A percentile compares a stretch with the other conserved stretches of the same genome.
Evolutionary conservation across 2,797 vertebrate genomes (phyloP).

Genomic region (Aeoliscus strigatus): DNA sequence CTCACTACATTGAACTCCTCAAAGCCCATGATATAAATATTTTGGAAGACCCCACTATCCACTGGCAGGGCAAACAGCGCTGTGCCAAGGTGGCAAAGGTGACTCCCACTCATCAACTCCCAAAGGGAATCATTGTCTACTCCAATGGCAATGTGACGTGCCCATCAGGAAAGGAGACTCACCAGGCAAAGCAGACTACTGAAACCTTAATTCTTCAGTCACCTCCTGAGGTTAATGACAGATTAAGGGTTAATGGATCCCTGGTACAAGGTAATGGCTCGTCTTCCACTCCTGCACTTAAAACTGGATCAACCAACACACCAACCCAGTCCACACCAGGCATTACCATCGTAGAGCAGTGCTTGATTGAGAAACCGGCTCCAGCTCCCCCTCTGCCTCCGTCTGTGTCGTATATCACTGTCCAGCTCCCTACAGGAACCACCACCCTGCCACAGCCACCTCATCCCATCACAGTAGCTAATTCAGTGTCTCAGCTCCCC

Average conservation of each 20-base stretch:
- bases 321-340: conserved; percentile 70
- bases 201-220: conserved; percentile 85
- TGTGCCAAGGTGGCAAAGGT: conserved; percentile 88
- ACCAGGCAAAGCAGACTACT: conserved; percentile 80
- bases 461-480: conserved; percentile 50
- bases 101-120: conserved; percentile 84
- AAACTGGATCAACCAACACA: conserved; percentile 72
- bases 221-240: conserved; percentile 77
- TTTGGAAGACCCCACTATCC: conserved; percentile 92
- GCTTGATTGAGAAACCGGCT: conserved; percentile 61
- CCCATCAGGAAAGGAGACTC: conserved; percentile 78
- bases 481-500: conserved; percentile 47
- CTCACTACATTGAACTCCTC: conserved; percentile 91
- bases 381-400: conserved; percentile 59
- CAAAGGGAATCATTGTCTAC: conserved; percentile 92
- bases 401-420: conserved; percentile 76
- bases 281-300: conserved; percentile 70
- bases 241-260: conserved; percentile 72
- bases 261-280: conserved; percentile 67
- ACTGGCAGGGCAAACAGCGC: conserved; percentile 95
- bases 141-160: conserved; percentile 83
- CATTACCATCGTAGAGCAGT: conserved; percentile 72
- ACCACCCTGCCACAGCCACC: conserved; percentile 56
- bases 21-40: conserved; percentile 95
- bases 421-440: conserved; percentile 71